phyloP scores from a whole-genome alignment of 1,140 invertebrate genomes.

The Drosophila mayri region DNA sequence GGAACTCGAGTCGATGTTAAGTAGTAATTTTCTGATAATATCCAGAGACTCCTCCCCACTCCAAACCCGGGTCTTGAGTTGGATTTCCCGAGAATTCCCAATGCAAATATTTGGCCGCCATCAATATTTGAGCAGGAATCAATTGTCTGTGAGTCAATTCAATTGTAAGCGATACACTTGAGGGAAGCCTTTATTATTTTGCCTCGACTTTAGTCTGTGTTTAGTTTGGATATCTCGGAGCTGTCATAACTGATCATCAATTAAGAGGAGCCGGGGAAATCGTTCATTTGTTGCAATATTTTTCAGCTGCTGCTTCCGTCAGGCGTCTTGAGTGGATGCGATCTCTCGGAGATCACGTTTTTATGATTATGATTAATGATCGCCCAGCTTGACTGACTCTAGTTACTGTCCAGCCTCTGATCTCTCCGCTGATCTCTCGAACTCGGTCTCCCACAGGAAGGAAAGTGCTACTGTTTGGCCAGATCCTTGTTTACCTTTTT shows the following conservation, averaged over 20 bases:
- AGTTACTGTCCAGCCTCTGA: slow-evolving; percentile 39
- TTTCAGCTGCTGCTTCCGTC: slow-evolving; percentile 70
- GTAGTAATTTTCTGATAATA: slow-evolving; percentile 83
- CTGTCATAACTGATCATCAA: slow-evolving; percentile 78
- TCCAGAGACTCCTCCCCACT: slow-evolving; percentile 4
- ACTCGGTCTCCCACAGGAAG: slow-evolving; percentile 54
- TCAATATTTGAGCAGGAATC: slow-evolving; percentile 56
- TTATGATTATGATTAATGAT: slow-evolving; percentile 76
- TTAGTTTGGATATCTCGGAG: slow-evolving; percentile 30
- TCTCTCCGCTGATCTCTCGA: slow-evolving; percentile 29
- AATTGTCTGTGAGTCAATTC: slow-evolving; percentile 41
- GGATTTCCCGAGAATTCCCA: slow-evolving; percentile 42
- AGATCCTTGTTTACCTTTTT: slow-evolving; percentile 8
- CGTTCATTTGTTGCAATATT: slow-evolving; percentile 35
- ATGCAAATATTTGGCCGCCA: slow-evolving; percentile 67
- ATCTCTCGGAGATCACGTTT: slow-evolving; percentile 51
- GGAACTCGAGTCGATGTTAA: slow-evolving; percentile 76
- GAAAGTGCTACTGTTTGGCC: slow-evolving; percentile 65
- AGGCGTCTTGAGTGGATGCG: slow-evolving; percentile 35
- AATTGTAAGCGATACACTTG: slow-evolving; percentile 66
- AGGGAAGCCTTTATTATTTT: slow-evolving; percentile 20
- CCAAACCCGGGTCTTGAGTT: slow-evolving; percentile 18
- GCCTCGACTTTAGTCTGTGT: slow-evolving; percentile 18
- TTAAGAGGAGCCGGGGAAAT: slow-evolving; percentile 46
- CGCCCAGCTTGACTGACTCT: slow-evolving; percentile 24